Evolutionary conservation across 2,113 vertebrate genomes (phyloP).

Genomic region (Stigmatopora nigra): DNA sequence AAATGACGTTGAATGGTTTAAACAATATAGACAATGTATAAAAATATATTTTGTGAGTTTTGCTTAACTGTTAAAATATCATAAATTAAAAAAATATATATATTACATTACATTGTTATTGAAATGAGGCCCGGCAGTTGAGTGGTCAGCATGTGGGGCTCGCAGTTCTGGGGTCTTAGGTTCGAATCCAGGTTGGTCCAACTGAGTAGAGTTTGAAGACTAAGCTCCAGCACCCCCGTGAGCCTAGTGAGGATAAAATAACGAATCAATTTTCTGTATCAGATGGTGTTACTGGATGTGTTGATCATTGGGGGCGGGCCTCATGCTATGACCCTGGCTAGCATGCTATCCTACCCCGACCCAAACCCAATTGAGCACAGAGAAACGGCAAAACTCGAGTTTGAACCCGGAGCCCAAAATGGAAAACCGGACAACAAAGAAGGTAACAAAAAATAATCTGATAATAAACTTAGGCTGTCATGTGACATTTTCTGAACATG

Average conservation of each 20-base stretch:
- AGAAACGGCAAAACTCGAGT: conserved; percentile 1
- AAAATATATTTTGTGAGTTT: too few species aligned
- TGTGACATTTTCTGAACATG: conserved; percentile 2
- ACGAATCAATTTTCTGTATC: background rate
- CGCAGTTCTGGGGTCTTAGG: too few species aligned
- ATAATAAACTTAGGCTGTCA: conserved; percentile 23
- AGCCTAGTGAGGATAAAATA: background rate
- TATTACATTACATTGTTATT: too few species aligned
- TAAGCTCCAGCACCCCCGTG: background rate
- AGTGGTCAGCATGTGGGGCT: too few species aligned
- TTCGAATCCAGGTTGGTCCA: too few species aligned
- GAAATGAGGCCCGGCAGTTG: too few species aligned
- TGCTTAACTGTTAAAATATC: too few species aligned
- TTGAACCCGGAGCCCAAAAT: conserved; percentile 14
- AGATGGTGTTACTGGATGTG: conserved; percentile 62
- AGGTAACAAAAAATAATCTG: background rate
- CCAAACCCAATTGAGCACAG: conserved; percentile 22
- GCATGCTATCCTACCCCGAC: conserved; percentile 40
- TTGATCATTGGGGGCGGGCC: conserved; percentile 69
- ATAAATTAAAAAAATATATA: too few species aligned
- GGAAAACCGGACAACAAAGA: conserved; percentile 33
- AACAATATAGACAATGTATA: too few species aligned
- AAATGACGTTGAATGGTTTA: too few species aligned
- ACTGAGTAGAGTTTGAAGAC: too few species aligned
- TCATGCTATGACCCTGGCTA: conserved; percentile 69